phyloP scores from a whole-genome alignment of 2,888 invertebrate genomes.

The Cephus runcator region DNA sequence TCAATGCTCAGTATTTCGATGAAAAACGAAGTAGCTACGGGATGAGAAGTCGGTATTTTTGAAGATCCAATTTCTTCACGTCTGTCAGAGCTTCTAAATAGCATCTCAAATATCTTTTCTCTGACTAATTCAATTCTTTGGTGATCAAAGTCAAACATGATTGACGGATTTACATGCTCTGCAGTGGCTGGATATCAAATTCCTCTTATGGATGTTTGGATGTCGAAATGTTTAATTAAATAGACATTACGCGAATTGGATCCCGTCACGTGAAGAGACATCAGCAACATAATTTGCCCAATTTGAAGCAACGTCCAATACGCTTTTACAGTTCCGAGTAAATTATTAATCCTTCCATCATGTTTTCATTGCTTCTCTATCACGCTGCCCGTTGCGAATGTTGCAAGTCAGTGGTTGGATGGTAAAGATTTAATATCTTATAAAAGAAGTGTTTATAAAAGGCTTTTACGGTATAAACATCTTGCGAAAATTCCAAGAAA shows the following conservation, averaged over 20 bases:
- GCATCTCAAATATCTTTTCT: not conserved
- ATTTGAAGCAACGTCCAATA: not conserved
- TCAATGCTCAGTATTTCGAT: not conserved
- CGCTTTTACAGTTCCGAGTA: too few species aligned
- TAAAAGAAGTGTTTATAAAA: not conserved
- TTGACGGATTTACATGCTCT: not conserved
- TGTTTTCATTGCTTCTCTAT: not conserved
- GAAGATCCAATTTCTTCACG: not conserved
- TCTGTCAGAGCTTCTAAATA: not conserved
- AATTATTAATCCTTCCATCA: not conserved
- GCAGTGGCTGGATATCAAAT: not conserved
- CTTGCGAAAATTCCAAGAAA: not conserved
- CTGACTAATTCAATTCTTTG: not conserved
- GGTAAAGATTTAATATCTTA: not conserved
- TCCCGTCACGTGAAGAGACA: not conserved
- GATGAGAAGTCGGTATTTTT: not conserved
- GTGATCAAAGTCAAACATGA: not conserved
- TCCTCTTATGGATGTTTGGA: not conserved
- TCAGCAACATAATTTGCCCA: not conserved
- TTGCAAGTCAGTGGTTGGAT: not conserved
- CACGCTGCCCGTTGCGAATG: not conserved
- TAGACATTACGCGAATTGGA: not conserved
- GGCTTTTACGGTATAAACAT: not conserved
- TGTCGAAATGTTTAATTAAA: not conserved
- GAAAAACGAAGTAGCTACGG: not conserved